Evolutionary conservation across 2,888 invertebrate genomes (phyloP), one percentile per base, ranked within the genome.

Genomic region (Mactromeris polynyma): DNA sequence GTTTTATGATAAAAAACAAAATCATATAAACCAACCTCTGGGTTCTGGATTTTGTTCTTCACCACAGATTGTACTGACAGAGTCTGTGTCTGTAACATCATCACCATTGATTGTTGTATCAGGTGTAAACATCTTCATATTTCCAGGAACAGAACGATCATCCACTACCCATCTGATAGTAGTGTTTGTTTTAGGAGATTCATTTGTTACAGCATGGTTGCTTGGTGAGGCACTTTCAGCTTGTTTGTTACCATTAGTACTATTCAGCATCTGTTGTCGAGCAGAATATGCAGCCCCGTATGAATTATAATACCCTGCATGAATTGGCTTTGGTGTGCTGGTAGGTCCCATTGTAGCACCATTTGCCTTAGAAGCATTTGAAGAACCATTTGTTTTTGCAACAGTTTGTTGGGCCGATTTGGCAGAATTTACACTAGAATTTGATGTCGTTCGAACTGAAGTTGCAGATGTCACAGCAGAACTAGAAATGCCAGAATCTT

Each of bases 61-160:
- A 19, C 33, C 92, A 86, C 89, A 90, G 19, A 92, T 89, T 2
- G 91, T 92, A 51, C 92, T 92, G 31, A 91, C 86, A 51, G 92
- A 90, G 51, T 92, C 91, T 6, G 88, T 91, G 54, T 89, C 90
- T 21, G 85, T 88, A 3, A 80, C 87, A 79, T 92, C 88, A 14
- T 87, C 86, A 31, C 77, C 88, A 69, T 87, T 86, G 17, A 87
- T 73, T 2, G 81, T n/a, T 31, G 82, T 31, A 33, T 77, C 58
- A 0, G 78, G 36, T 4, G 82, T 82, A 36, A 83, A 78, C 86
- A 87, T 83, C 40, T 54, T 78, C 51, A 82, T 38, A 31, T 58
- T 73, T 26, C 36, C 36, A 4, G 73, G 33, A 26, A 73, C 19
- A 33, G 14, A 17, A 33, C 33, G 40, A 9, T 31, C 64, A 21